Percentiles rank a stretch among this genome's conserved stretches.
phyloP scores from a whole-genome alignment of 1,140 invertebrate genomes.

The Psilanteris sp. region DNA sequence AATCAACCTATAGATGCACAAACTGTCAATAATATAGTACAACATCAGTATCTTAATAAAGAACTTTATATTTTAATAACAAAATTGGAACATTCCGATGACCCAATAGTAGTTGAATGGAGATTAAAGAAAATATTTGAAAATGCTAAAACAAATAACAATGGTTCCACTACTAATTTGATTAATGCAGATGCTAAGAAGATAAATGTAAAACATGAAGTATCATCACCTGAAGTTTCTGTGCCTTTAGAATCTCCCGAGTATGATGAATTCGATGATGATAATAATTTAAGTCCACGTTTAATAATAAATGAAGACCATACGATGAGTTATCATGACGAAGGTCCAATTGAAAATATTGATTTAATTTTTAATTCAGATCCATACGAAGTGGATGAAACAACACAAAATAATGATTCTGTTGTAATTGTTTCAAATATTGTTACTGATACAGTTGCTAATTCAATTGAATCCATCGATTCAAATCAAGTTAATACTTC shows the following conservation, averaged over 20 bases:
- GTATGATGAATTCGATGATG: constrained; percentile 3
- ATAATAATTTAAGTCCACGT: constrained; percentile 3
- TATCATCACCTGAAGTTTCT: background rate
- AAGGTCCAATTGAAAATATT: background rate
- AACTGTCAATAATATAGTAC: too few species aligned
- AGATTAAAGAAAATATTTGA: constrained; percentile 21
- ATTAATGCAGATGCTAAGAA: too few species aligned
- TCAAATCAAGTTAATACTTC: too few species aligned
- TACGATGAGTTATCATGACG: background rate
- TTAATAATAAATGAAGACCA: constrained; percentile 30
- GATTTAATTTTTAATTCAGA: too few species aligned
- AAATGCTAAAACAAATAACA: background rate
- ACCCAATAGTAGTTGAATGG: constrained; percentile 31
- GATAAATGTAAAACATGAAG: constrained; percentile 1
- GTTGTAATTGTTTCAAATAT: too few species aligned
- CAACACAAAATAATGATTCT: too few species aligned
- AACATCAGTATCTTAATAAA: background rate
- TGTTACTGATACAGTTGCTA: too few species aligned
- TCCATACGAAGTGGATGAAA: too few species aligned
- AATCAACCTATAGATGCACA: too few species aligned
- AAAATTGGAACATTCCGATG: constrained; percentile 22
- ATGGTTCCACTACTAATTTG: too few species aligned
- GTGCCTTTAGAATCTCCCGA: constrained; percentile 8
- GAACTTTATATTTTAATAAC: constrained; percentile 11
- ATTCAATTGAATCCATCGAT: too few species aligned